These are phyloP conservation scores for Oophaga sylvatica DNA, from an alignment of 2,797 vertebrate species.

Conservation along the genomic window DNA sequence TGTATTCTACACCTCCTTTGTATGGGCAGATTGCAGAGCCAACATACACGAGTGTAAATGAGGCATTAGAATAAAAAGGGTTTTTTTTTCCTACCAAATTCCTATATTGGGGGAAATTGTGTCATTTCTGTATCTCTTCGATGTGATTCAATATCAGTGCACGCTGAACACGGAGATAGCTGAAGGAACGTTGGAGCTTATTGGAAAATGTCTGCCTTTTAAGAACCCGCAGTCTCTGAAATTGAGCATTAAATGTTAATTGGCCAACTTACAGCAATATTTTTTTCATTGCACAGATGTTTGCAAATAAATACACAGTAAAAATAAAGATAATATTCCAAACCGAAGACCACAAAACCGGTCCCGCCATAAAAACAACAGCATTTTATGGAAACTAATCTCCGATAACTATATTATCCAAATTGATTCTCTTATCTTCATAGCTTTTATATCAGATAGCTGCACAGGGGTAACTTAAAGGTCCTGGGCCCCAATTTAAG, in stretches of 20 bases:
- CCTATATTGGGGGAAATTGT: neutral
- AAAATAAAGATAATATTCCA: neutral
- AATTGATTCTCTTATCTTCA: neutral
- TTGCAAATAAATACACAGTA: neutral
- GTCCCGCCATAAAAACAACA: neutral
- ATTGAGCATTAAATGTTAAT: constrained; percentile 33
- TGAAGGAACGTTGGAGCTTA: neutral
- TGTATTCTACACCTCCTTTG: neutral
- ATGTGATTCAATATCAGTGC: neutral
- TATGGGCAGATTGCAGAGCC: neutral
- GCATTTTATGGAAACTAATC: neutral
- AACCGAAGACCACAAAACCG: neutral
- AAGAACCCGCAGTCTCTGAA: constrained; percentile 1
- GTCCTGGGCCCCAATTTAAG: neutral
- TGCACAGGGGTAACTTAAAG: neutral
- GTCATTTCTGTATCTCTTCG: neutral
- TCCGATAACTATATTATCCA: neutral
- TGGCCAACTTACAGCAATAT: neutral
- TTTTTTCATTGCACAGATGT: constrained; percentile 19
- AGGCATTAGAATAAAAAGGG: neutral
- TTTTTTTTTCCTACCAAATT: neutral
- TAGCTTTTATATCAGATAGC: neutral
- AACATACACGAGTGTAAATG: neutral
- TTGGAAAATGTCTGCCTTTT: neutral
- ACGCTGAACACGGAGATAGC: neutral